Base-by-base conservation (phyloP, 2,113 vertebrate genomes). In the Oxyura jamaicensis region DNA sequence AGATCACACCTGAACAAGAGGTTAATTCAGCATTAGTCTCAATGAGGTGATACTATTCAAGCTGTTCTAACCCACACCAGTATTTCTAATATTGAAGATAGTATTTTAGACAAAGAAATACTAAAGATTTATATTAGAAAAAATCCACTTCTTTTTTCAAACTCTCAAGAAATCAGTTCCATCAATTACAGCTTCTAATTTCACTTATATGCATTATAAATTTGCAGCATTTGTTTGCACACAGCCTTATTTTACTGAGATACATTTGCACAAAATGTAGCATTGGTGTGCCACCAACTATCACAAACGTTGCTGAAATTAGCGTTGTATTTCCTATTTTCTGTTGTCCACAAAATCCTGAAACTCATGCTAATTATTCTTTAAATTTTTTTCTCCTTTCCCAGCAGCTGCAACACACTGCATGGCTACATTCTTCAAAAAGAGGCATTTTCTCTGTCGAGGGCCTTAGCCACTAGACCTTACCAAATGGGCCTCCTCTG, bases 401-500 rank as follows among this genome's bases (percentile, higher is more conserved):
- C 29, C 35, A 81, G 72, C 33, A 88, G 67, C 42, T 29, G 6
- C 41, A 69, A 86, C 10, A 60, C 33, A 13, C 28, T 39, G 58
- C 58, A 46, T 72, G 76, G 28, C 31, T 2, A 2, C 83, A 10
- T 20, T 88, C 53, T 60, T 74, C 52, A 46, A 31, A 73, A 52
- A 18, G 16, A 60, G 48, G 11, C 25, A 52, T 69, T 90, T 52
- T 35, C 13, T 44, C 23, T 66, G 84, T 13, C 23, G 52, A 48
- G 50, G 73, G 26, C 90, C 21, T 4, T 62, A 89, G 72, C 13
- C 50, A 66, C 14, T 48, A 92, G 86, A 73, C 33, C 96, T 95
- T 97, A 99, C 99, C 98, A 99, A 97, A 91, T 98, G 98, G 90
- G 98, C 98, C 95, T 99, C 99, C 88, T 99, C 98, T 66, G 97